Base-by-base conservation (phyloP, 2,888 invertebrate genomes). In the Pristionchus exspectatus region DNA sequence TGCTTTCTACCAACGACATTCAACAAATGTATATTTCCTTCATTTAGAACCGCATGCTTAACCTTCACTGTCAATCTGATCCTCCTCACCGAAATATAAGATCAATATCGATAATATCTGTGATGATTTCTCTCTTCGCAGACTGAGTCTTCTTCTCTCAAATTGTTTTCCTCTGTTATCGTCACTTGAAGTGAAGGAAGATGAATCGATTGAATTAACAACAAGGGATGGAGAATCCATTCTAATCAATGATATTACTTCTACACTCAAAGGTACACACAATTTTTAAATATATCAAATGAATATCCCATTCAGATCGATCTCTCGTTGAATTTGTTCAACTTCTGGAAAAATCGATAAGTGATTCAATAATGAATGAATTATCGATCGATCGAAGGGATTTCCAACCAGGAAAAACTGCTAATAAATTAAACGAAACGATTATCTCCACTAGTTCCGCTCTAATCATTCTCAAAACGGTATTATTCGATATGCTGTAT, bases 121-220 rank as follows among this genome's bases (percentile, higher is more conserved):
- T 38, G 38, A 38, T 38, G 38, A 38, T 38, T 38, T 38, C 38
- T 38, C 38, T n/a, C 21, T 33, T n/a, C 33, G 14, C 63, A 88
- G 72, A 14, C 56, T 88, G 5, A 18, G 12, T 24, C 88, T 88
- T 30, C 56, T 88, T 33, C 74, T 74, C 30, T 7, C 27, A 72
- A n/a, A 88, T 27, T 87, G 38, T 16, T 87, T 87, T n/a, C 87
- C 87, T 63, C 69, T 87, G 3, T 33, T 87, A 69, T 66, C 63
- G n/a, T 24, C 10, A 87, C 16, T 87, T 1, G 50, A 54, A 66
- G 44, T 24, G 44, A 85, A 24, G 18, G 87, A 87, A 33, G 18
- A n/a, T 30, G 69, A 56, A 16, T 85, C 38, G 10, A 54, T 87
- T n/a, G 38, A 30, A n/a, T 27, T 66, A 12, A 87, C 44, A 9